phyloP scores from a whole-genome alignment of 2,888 invertebrate genomes.

The Drosophila prolongata region DNA sequence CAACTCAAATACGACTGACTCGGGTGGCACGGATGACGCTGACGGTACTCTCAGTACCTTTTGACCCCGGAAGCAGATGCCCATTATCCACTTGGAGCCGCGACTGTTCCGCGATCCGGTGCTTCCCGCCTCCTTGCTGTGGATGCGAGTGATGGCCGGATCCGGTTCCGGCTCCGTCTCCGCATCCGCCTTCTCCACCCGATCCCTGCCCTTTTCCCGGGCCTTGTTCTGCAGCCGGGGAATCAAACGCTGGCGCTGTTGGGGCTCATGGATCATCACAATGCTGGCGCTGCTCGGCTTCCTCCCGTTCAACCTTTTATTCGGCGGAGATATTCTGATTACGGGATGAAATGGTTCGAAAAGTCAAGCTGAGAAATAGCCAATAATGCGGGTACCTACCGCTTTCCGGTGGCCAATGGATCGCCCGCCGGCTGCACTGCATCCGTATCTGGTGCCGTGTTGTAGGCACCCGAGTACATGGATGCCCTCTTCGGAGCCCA shows the following conservation, averaged over 20 bases:
- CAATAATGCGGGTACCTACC: conserved; percentile 49
- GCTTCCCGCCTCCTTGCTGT: conserved; percentile 49
- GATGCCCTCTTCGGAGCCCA: conserved; percentile 84
- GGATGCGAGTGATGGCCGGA: conserved; percentile 45
- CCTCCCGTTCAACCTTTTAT: conserved; percentile 63
- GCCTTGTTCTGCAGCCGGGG: conserved; percentile 48
- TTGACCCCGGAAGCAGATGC: conserved; percentile 83
- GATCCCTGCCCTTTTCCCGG: conserved; percentile 46
- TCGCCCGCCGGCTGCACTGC: conserved; percentile 73
- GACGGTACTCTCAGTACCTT: conserved; percentile 84
- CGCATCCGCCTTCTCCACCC: conserved; percentile 2
- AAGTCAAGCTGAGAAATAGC: background rate
- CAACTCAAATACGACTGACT: conserved; percentile 85
- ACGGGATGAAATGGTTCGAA: no score
- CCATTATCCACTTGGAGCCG: conserved; percentile 81
- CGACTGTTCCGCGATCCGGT: conserved; percentile 29
- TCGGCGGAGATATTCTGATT: conserved; percentile 69
- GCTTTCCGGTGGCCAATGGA: conserved; percentile 52
- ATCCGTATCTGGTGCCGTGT: conserved; percentile 84
- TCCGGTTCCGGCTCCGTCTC: conserved; percentile 23
- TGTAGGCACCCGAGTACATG: conserved; percentile 83
- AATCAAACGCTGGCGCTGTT: conserved; percentile 47
- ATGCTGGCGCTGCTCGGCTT: conserved; percentile 65
- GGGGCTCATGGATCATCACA: conserved; percentile 62
- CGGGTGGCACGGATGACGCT: conserved; percentile 84